These are phyloP conservation scores for Lasius platythorax DNA, from an alignment of 2,888 invertebrate species.

Conservation along the genomic window DNA sequence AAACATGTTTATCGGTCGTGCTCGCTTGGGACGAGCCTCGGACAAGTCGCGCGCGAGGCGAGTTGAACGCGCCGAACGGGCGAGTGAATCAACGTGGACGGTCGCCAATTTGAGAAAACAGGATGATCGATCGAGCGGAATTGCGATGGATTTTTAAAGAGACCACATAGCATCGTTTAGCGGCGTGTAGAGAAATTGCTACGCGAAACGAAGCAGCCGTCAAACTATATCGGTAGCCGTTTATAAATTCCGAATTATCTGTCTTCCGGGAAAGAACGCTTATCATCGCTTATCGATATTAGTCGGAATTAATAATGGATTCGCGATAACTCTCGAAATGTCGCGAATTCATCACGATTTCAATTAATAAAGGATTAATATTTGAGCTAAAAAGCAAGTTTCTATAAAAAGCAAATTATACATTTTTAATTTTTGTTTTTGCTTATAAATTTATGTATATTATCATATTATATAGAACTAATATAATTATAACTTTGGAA, in stretches of 20 bases:
- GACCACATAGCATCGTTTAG: neutral
- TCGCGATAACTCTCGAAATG: neutral
- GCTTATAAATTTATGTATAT: too few relatives aligned
- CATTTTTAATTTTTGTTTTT: too few relatives aligned
- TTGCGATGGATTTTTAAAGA: constrained; percentile 35
- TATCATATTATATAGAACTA: too few relatives aligned
- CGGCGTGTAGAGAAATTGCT: neutral
- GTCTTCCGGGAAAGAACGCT: neutral
- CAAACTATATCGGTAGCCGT: neutral
- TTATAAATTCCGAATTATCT: constrained; percentile 19
- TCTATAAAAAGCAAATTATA: neutral
- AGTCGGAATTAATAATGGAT: neutral
- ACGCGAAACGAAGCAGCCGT: neutral
- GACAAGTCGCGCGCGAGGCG: constrained; percentile 26
- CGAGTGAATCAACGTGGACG: constrained; percentile 33
- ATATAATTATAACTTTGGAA: too few relatives aligned
- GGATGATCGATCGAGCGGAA: constrained; percentile 34
- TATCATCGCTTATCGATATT: constrained; percentile 18
- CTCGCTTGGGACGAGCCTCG: neutral
- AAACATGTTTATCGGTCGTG: constrained; percentile 48
- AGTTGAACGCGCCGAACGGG: constrained; percentile 28
- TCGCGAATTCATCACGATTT: constrained; percentile 7
- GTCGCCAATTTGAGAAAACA: constrained; percentile 46
- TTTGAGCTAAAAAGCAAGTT: neutral
- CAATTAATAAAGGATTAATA: neutral